Conservation (phyloP, 2,797 vertebrate species). For the Eulemur mongoz region DNA sequence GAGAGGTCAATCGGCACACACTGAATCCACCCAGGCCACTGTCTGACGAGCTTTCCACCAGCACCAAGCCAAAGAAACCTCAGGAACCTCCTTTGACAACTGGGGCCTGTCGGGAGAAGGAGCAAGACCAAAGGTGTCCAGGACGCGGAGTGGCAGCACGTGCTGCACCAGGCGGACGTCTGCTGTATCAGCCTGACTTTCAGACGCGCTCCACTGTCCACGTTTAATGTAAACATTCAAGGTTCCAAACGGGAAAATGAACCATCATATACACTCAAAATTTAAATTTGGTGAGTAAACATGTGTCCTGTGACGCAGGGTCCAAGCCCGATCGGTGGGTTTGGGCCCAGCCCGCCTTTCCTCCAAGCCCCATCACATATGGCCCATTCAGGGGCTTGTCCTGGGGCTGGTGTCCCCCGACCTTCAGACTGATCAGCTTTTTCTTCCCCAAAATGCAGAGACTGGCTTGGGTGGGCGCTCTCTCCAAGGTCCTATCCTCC, state of each 20-base stretch:
- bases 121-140: not conserved
- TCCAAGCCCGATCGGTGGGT: accelerated
- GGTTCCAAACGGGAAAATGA: not conserved
- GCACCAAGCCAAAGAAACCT: not conserved
- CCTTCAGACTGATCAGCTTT: not conserved
- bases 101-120: not conserved
- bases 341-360: not conserved
- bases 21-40: not conserved
- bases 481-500: too few relatives aligned
- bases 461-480: not conserved
- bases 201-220: not conserved
- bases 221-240: not conserved
- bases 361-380: not conserved
- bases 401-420: not conserved
- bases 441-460: not conserved
- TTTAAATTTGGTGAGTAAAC: not conserved
- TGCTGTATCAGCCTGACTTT: not conserved
- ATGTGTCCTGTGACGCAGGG: not conserved
- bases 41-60: not conserved
- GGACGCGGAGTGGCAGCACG: accelerated
- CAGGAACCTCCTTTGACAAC: not conserved
- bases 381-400: accelerated
- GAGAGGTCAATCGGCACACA: accelerated
- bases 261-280: not conserved
- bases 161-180: accelerated